Evolutionary conservation across 2,113 vertebrate genomes (phyloP), one percentile per base, ranked within the genome.

Genomic region (Aviceda subcristata): DNA sequence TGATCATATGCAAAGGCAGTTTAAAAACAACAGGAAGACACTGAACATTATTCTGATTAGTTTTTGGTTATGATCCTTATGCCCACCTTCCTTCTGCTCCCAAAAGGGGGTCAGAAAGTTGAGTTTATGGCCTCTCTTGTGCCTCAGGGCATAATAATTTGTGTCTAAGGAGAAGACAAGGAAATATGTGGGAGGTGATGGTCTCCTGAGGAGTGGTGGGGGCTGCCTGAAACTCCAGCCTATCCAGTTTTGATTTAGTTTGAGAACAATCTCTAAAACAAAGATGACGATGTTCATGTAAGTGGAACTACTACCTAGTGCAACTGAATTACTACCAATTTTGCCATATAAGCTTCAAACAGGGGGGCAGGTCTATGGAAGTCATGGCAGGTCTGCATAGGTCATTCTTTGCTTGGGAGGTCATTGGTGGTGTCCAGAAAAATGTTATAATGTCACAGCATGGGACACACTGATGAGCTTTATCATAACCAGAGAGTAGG

Each of bases 401-500:
- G 34, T 73, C 22, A 18, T 48, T 55, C 20, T 22, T 66, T 60
- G 10, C 39, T 55, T 75, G 32, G 16, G 18, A 80, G 4, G 21
- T 59, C 55, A 41, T 14, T 60, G 51, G 12, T 21, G 15, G 7
- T 22, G 19, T 41, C 21, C 60, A 92, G 64, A 38, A 56, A 72
- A 60, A 39, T 19, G 29, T 6, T 45, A 5, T 23, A 18, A 26
- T 76, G 32, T 23, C 45, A 79, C 41, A 43, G 41, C 10, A 48
- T 6, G 27, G 56, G 29, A 23, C 3, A 3, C 16, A 4, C 10
- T 45, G 59, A 9, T 43, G 62, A 57, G 20, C 14, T 83, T 41
- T 72, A n/a, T 27, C 36, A 50, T 13, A 32, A 1, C 27, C 2
- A 4, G 45, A 36, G 11, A 60, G 11, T 0, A 53, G 63, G 53